Percentiles rank a stretch among this genome's conserved stretches.
These are phyloP conservation scores for Bombus consobrinus DNA, from an alignment of 1,140 invertebrate species.

Conservation along the genomic window DNA sequence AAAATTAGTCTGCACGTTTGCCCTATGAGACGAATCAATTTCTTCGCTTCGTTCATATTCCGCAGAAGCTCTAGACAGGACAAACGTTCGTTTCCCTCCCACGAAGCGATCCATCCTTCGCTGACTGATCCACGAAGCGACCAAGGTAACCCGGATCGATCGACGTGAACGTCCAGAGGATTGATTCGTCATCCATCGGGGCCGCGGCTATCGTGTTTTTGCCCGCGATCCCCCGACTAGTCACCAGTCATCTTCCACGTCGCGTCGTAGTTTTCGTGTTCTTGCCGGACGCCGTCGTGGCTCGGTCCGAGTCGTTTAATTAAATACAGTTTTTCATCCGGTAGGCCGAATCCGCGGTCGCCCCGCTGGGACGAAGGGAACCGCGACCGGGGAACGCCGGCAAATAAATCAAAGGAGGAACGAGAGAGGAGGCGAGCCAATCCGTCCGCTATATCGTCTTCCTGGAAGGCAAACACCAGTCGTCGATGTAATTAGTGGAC, in stretches of 20 bases:
- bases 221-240: conserved; percentile 72
- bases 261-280: conserved; percentile 61
- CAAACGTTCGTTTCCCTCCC: not conserved
- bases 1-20: not conserved
- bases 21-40: not conserved
- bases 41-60: not conserved
- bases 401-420: conserved; percentile 73
- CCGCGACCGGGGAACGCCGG: conserved; percentile 22
- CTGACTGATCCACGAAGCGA: not conserved
- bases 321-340: conserved; percentile 77
- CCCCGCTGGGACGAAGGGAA: conserved; percentile 54
- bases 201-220: conserved; percentile 67
- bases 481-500: conserved; percentile 77
- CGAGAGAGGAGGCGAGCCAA: not conserved
- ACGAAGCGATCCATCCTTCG: not conserved
- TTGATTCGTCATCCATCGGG: conserved; percentile 74
- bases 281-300: conserved; percentile 44
- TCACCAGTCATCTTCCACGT: conserved; percentile 67
- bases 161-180: conserved; percentile 50
- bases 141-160: conserved; percentile 22
- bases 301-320: conserved; percentile 70
- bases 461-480: conserved; percentile 72
- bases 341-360: conserved; percentile 52
- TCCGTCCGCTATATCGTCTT: conserved; percentile 64
- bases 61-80: not conserved